Evolutionary conservation across 1,140 invertebrate genomes (phyloP).

Genomic region (Chymomyza costata): DNA sequence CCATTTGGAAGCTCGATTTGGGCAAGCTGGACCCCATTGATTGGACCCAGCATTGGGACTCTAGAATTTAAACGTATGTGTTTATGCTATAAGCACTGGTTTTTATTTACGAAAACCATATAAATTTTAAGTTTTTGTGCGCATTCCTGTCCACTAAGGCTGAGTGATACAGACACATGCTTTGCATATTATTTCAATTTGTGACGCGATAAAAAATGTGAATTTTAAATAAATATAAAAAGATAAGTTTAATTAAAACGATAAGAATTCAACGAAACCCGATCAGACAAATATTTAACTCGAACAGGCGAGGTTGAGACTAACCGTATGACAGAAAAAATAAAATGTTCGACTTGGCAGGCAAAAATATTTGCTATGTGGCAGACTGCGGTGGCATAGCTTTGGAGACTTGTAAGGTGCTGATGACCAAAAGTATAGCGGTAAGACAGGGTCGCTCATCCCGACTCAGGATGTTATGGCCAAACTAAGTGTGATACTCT

Average conservation of each 20-base stretch:
- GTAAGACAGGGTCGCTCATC: slow-evolving; percentile 15
- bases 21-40: slow-evolving; percentile 45
- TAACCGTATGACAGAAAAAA: no score
- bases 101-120: no score
- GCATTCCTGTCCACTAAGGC: no score
- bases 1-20: slow-evolving; percentile 58
- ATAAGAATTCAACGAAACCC: no score
- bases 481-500: neutral
- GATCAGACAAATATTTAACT: neutral
- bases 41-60: slow-evolving; percentile 61
- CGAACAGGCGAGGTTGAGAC: no score
- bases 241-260: slow-evolving; percentile 1
- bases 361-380: slow-evolving; percentile 68
- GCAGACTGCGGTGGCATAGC: slow-evolving; percentile 68
- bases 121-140: no score
- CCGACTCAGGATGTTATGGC: neutral
- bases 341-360: slow-evolving; percentile 58
- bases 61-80: slow-evolving; percentile 38
- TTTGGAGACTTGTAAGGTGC: slow-evolving; percentile 63
- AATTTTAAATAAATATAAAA: neutral
- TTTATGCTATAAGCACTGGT: neutral
- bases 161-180: slow-evolving; percentile 31
- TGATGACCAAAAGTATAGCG: slow-evolving; percentile 65
- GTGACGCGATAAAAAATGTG: no score
- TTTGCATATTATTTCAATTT: neutral